Base-by-base conservation (phyloP, 2,888 invertebrate genomes). In the Aplocera efformata region DNA sequence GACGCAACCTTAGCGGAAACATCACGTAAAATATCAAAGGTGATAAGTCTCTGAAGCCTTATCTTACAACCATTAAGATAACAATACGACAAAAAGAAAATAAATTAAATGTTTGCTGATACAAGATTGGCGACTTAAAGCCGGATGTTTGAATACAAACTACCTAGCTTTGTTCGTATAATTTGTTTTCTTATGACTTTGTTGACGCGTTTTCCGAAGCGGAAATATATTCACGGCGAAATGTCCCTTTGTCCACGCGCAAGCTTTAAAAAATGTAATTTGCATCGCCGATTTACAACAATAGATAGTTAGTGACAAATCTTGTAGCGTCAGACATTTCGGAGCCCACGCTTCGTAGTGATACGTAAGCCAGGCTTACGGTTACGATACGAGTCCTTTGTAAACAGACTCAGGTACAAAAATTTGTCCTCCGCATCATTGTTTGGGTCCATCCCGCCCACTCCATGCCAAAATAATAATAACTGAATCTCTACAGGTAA, bases 111-210 rank as follows among this genome's bases (percentile, higher is more conserved):
- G 44, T 38, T 46, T 42, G 47, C 47, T 34, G 32, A 36, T 29
- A 32, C 44, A 35, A 43, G 29, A 41, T 48, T 37, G 53, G 42
- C 65, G 63, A 64, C 58, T 50, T 55, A 61, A 76, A 82, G 76
- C 83, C 84, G 85, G 85, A 86, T 84, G 82, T 85, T 81, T 81
- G 70, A 72, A 62, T 72, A 71, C 69, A 78, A 79, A 81, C 82
- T 76, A 61, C 63, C 70, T 76, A 61, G 62, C 70, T 72, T 75
- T 75, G 72, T 76, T 54, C 63, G 68, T 64, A 63, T 70, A 69
- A 71, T 67, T 59, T 63, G 72, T 71, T 68, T 67, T 70, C 73
- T 45, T 40, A 32, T 26, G 32, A 69, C 76, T 75, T 68, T 72
- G 32, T 39, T 41, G 45, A 70, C 73, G 72, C 75, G 74, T 77